These are phyloP conservation scores for Drosophila biarmipes DNA, from an alignment of 1,140 invertebrate genomes.

Conservation along the genomic window DNA sequence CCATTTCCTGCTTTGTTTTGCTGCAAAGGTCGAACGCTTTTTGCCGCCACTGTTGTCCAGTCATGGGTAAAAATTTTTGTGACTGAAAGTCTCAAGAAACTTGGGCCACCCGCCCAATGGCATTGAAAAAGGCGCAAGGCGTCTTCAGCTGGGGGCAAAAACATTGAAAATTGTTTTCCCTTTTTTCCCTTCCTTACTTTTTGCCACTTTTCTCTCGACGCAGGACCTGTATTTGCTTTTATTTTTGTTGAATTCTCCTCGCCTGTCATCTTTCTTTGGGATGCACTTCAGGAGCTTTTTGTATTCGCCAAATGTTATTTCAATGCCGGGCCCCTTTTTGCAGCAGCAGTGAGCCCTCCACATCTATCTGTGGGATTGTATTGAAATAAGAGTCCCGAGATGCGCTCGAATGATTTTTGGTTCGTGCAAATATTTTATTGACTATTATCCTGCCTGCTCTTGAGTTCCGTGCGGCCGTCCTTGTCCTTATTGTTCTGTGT, in stretches of 20 bases:
- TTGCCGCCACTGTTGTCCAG: constrained; percentile 63
- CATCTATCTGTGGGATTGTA: constrained; percentile 40
- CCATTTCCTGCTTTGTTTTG: constrained; percentile 74
- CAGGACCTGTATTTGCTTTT: constrained; percentile 30
- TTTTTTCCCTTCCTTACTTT: constrained; percentile 6
- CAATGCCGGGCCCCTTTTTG: constrained; percentile 54
- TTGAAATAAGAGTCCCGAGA: constrained; percentile 57
- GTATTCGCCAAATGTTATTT: constrained; percentile 47
- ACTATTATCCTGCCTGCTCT: constrained; percentile 70
- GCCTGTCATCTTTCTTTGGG: constrained; percentile 58
- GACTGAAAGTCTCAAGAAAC: constrained; percentile 58
- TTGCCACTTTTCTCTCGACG: constrained; percentile 10
- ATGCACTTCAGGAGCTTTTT: constrained; percentile 62
- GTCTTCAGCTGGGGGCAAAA: constrained; percentile 75
- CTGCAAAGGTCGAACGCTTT: constrained; percentile 60
- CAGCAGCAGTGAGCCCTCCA: background rate
- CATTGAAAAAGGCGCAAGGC: constrained; percentile 78
- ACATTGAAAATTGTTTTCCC: constrained; percentile 82
- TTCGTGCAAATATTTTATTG: constrained; percentile 81
- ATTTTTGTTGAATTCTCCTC: constrained; percentile 67
- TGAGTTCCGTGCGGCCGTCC: constrained; percentile 34
- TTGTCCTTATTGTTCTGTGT: constrained; percentile 48
- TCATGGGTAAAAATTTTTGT: constrained; percentile 69
- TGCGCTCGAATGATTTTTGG: constrained; percentile 70
- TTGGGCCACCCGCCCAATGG: constrained; percentile 45